Evolutionary conservation across 1,140 invertebrate species (phyloP), one percentile per base, ranked within the genome.

Genomic region (Zaprionus gabonicus): DNA sequence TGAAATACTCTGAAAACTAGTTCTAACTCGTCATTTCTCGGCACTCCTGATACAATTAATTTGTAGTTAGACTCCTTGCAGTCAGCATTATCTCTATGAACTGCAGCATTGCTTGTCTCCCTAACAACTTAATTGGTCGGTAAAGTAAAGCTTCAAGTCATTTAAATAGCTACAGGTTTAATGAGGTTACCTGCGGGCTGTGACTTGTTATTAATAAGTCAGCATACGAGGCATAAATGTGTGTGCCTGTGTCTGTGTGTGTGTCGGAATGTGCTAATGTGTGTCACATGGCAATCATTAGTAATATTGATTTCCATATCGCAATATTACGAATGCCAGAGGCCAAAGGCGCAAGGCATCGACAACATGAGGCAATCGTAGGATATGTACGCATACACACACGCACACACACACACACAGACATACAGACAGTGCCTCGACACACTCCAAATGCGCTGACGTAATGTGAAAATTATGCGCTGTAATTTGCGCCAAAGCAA

Each of bases 241-340:
- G 27, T 55, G 27, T 53, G 13, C 17, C 0, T 55, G 17, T 31
- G 6, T 62, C 10, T 41, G 5, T 34, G 20, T 20, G 34, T 53
- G 23, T 64, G 23, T 64, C 10, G 41, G 34, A 20, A 34, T 56
- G 31, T 34, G 13, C 3, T 31, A 15, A 46, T 68, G 28, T 70
- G 63, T 83, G 80, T 83, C 65, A 69, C 69, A 72, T 88, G 78
- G 83, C 81, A 87, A 62, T 78, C 84, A 88, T 87, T 87, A 88
- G 78, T 71, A 84, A 88, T 87, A 87, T 87, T 87, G 84, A 87
- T 87, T 87, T 87, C 81, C 84, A 87, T 88, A 88, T 87, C 84
- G 81, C 78, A 78, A 80, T 85, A 87, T 80, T 87, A 72, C 78
- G 58, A 71, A 70, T 77, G 78, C 81, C 78, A 72, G 62, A 75